Base-by-base conservation (phyloP, 2,888 invertebrate species). In the Ophion obscuratus region DNA sequence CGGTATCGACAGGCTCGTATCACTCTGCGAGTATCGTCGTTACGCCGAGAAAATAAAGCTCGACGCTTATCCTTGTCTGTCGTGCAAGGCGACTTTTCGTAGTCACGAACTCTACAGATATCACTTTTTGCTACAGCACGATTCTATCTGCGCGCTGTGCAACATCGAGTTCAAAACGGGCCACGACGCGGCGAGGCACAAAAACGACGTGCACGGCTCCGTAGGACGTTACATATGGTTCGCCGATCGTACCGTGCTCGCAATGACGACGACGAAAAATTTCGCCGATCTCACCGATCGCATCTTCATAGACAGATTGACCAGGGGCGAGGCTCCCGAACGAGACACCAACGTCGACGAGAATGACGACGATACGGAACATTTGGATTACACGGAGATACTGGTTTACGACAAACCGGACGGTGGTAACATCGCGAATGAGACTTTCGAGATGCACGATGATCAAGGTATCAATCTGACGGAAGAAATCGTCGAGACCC, bases 171-270 rank as follows among this genome's bases (percentile, higher is more conserved):
- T 90, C 67, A 74, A 87, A 1, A 87, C 78, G 0, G 89, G 89
- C 7, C 83, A 85, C 10, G 85, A 88, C 11, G 91, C 91, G 7
- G 88, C 87, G 0, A 81, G 81, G 40, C 92, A 92, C 84, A 92
- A 90, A 64, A 81, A 83, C 57, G 84, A 86, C 14, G 84, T 88
- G 47, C 91, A 92, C 80, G 88, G 87, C 2, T 91, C 90, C 0
- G 82, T 85, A 3, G 88, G 88, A 0, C 88, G 89, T 61, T 92
- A 92, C 76, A 84, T 91, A 2, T 91, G 91, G 91, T 91, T 90
- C 71, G 89, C 88, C 7, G 89, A 90, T 59, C 81, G 88, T 24
- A 84, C 88, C 0, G 80, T 90, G 1, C 83, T 64, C 10, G 89
- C 88, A 4, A 44, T 78, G 44, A 40, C 61, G 14, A 36, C 78